Evolutionary conservation across 1,140 invertebrate species (phyloP), one percentile per base, ranked within the genome.

Genomic region (Tigriopus japonicus): DNA sequence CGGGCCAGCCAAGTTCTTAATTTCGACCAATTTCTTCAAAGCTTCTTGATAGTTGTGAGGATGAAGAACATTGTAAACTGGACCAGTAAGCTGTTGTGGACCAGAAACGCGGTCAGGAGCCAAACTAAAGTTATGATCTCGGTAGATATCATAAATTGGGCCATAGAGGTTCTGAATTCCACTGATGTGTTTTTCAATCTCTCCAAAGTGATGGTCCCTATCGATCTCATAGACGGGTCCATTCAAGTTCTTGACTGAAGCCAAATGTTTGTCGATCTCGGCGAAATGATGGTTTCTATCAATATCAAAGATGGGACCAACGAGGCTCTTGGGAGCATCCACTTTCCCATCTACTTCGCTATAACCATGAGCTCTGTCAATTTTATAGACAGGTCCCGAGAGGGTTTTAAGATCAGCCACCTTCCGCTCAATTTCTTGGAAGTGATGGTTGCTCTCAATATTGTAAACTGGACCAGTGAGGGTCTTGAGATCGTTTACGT

Each of bases 171-270:
- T 41, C 28, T 60, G 28, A 14, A 60, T 51, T 35, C 21, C 19
- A 9, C n/a, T 19, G 24, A 60, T 42, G 10, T 60, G 28, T 60
- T 60, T 21, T 51, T 60, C 28, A 23, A 60, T 60, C 23, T 52
- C 43, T 5, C n/a, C 19, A 51, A 60, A 60, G 43, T 51, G 19
- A 23, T 60, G 58, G 14, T 60, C 19, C 13, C 42, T 2, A 24
- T 60, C 58, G 12, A 60, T 60, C 13, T 52, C 17, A 60, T 60
- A 60, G 24, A 60, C 58, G 2, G 58, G 58, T 15, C 58, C 58
- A 53, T 52, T 42, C 15, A 60, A 28, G 7, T 60, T 60, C 45
- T 60, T 60, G 5, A 60, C 19, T 21, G 14, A 5, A n/a, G 21
- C 58, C 28, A 53, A n/a, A 10, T 60, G 28, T 51, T 60, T 52